These are phyloP conservation scores for Oryzias sinensis DNA, from an alignment of 2,797 vertebrate genomes.

Conservation along the genomic window DNA sequence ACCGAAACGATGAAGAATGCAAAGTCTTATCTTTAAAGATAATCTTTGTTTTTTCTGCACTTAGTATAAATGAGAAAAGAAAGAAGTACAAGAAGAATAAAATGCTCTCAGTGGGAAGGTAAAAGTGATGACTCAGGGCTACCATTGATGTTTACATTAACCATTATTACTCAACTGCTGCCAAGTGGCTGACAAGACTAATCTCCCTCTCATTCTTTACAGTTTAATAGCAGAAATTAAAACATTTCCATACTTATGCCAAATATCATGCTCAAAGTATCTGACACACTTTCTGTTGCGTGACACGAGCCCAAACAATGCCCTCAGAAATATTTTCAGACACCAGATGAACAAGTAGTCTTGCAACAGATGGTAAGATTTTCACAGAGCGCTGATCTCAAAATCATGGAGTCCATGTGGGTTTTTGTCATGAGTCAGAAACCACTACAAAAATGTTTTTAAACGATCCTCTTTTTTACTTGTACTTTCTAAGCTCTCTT, in stretches of 20 bases:
- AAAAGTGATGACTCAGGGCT: not conserved
- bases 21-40: no score
- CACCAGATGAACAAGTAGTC: conserved; percentile 3
- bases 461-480: not conserved
- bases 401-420: not conserved
- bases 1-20: no score
- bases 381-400: conserved; percentile 2
- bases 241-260: conserved; percentile 5
- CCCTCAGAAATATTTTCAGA: not conserved
- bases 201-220: not conserved
- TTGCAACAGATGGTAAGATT: conserved; percentile 8
- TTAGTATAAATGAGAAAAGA: no score
- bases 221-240: conserved; percentile 3
- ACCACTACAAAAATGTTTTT: not conserved
- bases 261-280: not conserved
- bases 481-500: not conserved
- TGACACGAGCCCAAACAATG: conserved; percentile 12
- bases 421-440: not conserved
- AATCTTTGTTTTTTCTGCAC: no score
- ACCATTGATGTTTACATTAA: not conserved
- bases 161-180: not conserved
- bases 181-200: not conserved
- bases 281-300: conserved; percentile 7
- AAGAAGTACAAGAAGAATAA: no score
- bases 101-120: no score